A percentile compares a stretch with the other conserved stretches of the same genome.
These are phyloP conservation scores for Nasonia vitripennis DNA, from an alignment of 1,140 invertebrate genomes.

Conservation along the genomic window DNA sequence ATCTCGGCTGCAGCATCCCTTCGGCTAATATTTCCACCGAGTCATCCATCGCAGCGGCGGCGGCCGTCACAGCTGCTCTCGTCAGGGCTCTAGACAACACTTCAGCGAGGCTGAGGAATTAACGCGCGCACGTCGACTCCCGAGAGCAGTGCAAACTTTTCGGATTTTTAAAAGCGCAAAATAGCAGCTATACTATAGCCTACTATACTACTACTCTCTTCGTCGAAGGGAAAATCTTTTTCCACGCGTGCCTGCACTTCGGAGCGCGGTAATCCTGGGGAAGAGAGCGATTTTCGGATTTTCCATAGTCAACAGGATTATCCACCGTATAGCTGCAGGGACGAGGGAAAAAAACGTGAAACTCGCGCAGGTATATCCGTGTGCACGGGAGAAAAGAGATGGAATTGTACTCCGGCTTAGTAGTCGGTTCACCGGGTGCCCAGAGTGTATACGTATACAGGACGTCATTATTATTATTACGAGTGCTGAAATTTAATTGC, in stretches of 20 bases:
- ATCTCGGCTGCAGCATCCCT: too few relatives aligned
- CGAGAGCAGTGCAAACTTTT: neutral
- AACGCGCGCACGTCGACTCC: neutral
- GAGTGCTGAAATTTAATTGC: neutral
- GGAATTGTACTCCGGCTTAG: constrained; percentile 25
- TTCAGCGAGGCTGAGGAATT: neutral
- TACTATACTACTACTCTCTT: too few relatives aligned
- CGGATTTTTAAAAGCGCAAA: neutral
- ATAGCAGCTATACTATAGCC: neutral
- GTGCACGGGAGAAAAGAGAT: neutral
- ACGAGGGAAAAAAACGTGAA: neutral
- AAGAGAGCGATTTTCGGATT: constrained; percentile 45
- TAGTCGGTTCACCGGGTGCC: neutral
- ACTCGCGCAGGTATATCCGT: neutral
- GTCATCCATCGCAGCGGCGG: neutral
- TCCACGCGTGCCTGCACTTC: neutral
- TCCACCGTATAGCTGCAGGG: neutral
- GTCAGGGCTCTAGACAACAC: neutral
- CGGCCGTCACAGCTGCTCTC: too few relatives aligned
- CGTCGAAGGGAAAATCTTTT: neutral
- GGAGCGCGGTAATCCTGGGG: constrained; percentile 18
- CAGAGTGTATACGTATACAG: neutral
- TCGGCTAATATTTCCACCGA: neutral
- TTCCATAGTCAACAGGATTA: constrained; percentile 46
- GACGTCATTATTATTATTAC: neutral